phyloP scores from a whole-genome alignment of 2,797 vertebrate species.

The Capromys pilorides region DNA sequence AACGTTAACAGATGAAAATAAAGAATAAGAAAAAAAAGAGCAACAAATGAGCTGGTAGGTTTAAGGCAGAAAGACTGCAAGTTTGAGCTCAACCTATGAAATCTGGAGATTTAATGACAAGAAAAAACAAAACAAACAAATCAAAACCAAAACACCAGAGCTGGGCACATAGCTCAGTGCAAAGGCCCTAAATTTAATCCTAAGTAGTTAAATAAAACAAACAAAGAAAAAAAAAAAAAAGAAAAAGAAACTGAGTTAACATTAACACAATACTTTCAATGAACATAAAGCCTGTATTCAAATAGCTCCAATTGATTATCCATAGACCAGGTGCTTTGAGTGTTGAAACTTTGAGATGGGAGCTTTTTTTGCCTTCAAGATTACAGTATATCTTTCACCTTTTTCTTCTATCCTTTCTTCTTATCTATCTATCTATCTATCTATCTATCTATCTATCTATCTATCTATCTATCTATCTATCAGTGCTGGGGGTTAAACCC shows the following conservation, averaged over 20 bases:
- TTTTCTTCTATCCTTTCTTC: background rate
- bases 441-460: no score
- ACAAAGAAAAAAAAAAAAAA: background rate
- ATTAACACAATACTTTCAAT: background rate
- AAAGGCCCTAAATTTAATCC: background rate
- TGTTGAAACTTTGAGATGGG: background rate
- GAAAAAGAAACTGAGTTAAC: background rate
- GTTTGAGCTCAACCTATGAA: background rate
- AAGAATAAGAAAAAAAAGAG: background rate
- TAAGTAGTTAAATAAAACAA: background rate
- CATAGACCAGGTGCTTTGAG: background rate
- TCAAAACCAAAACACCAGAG: background rate
- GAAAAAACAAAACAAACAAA: background rate
- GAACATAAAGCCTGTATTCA: background rate
- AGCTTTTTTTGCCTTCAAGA: background rate
- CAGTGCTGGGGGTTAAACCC: background rate
- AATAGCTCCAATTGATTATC: background rate
- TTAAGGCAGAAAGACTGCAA: background rate
- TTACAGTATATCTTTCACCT: background rate
- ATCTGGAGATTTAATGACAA: background rate
- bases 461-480: background rate
- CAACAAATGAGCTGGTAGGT: background rate
- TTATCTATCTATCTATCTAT: background rate
- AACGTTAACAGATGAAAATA: no score
- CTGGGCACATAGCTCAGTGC: background rate